phyloP scores from a whole-genome alignment of 2,888 invertebrate genomes.

The Acronicta leporina region DNA sequence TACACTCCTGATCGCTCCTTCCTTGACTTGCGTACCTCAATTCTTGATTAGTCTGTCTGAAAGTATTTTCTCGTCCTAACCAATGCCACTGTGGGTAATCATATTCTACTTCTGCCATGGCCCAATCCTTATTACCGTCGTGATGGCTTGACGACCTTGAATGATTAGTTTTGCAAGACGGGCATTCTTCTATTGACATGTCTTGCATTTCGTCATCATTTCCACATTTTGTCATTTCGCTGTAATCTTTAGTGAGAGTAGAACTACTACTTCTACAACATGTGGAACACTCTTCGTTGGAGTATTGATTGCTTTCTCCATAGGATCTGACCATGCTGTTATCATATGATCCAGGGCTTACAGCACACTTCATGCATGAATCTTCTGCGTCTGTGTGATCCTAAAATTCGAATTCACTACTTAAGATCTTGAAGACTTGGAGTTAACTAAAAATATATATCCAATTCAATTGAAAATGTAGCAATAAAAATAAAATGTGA shows the following conservation, averaged over 20 bases:
- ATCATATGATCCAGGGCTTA: conserved; percentile 88
- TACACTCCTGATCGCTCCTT: conserved; percentile 80
- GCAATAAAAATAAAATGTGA: no score
- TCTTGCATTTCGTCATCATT: conserved; percentile 82
- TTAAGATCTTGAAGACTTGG: conserved; percentile 34
- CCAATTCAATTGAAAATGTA: conserved; percentile 1
- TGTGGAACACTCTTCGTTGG: conserved; percentile 85
- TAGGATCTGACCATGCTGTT: conserved; percentile 86
- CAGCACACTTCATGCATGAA: conserved; percentile 87
- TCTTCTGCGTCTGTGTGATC: conserved; percentile 87
- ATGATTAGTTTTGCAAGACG: conserved; percentile 83
- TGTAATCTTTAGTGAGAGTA: conserved; percentile 84
- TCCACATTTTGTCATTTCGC: conserved; percentile 87
- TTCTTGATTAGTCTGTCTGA: conserved; percentile 77
- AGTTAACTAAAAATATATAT: conserved; percentile 19
- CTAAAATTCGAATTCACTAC: conserved; percentile 64
- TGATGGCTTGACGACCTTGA: conserved; percentile 85
- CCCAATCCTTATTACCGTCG: conserved; percentile 83
- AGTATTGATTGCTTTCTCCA: conserved; percentile 84
- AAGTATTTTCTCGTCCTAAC: conserved; percentile 83
- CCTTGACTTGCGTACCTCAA: conserved; percentile 74
- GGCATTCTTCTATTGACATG: conserved; percentile 83
- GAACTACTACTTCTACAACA: conserved; percentile 85
- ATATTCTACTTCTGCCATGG: conserved; percentile 83
- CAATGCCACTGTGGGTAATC: conserved; percentile 88